Conservation (phyloP, 2,113 vertebrate species). For the Otis tarda region DNA sequence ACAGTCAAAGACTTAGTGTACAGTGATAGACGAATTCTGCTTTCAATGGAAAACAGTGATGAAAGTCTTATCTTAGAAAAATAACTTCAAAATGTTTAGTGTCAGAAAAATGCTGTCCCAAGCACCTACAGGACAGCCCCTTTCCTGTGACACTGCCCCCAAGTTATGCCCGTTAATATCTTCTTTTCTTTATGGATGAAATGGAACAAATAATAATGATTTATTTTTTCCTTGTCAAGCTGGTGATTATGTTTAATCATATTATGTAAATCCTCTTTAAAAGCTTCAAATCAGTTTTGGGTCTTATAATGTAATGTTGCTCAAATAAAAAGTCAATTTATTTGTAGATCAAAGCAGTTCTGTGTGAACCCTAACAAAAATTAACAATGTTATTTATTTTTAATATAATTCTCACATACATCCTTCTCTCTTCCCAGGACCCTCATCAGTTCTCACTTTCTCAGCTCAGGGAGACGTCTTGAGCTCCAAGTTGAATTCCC, state of each 20-base stretch:
- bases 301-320: constrained; percentile 4
- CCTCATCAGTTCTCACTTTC: neutral
- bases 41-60: neutral
- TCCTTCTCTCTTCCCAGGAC: neutral
- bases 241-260: constrained; percentile 38
- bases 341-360: constrained; percentile 14
- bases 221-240: neutral
- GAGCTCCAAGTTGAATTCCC: neutral
- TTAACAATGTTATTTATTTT: constrained; percentile 39
- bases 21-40: neutral
- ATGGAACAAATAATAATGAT: neutral
- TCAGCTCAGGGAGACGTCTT: neutral
- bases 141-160: neutral
- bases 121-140: neutral
- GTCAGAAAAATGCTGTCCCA: neutral
- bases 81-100: neutral
- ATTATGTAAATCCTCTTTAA: constrained; percentile 59
- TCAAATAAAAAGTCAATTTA: constrained; percentile 38
- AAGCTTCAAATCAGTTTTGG: constrained; percentile 12
- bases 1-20: neutral
- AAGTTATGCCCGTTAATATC: neutral
- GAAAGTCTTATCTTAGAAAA: neutral
- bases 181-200: constrained; percentile 32
- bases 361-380: constrained; percentile 10
- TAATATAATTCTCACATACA: neutral